Evolutionary conservation across 2,888 invertebrate genomes (phyloP).

Genomic region (Caenorhabditis sp.): DNA sequence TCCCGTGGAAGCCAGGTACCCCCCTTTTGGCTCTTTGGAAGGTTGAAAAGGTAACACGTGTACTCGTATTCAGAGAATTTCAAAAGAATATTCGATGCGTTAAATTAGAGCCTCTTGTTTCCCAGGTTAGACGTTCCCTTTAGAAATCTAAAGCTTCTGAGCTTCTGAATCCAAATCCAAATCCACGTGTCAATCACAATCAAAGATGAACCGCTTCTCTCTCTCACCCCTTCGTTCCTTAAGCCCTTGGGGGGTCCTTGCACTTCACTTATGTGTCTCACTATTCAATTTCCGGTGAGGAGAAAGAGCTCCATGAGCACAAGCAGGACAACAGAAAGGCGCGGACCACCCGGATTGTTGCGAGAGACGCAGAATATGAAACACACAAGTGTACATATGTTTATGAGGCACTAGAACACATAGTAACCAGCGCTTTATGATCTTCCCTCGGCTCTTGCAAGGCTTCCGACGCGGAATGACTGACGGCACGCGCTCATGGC

Average conservation of each 20-base stretch:
- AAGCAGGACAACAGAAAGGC: not conserved
- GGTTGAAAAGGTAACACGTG: not conserved
- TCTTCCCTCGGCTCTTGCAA: slow-evolving; percentile 29
- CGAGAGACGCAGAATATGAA: not conserved
- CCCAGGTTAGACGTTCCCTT: not conserved
- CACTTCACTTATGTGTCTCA: slow-evolving; percentile 15
- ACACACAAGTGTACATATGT: slow-evolving; percentile 23
- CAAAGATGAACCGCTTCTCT: not conserved
- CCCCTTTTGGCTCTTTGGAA: no score
- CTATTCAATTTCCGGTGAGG: slow-evolving; percentile 12
- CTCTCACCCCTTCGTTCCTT: not conserved
- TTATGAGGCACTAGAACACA: slow-evolving; percentile 25
- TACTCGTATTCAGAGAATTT: not conserved
- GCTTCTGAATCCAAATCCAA: not conserved
- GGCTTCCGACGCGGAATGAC: slow-evolving; percentile 4
- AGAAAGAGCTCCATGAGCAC: slow-evolving; percentile 8
- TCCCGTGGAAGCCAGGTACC: no score
- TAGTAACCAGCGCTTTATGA: slow-evolving; percentile 29
- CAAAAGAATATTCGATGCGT: slow-evolving; percentile 11
- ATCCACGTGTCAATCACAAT: slow-evolving; percentile 5
- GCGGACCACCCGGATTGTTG: slow-evolving; percentile 2
- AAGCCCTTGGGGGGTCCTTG: slow-evolving; percentile 3
- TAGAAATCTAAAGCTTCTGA: not conserved
- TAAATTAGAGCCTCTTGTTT: slow-evolving; percentile 8
- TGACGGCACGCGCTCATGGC: slow-evolving; percentile 3